These are phyloP conservation scores for Lysandra bellargus DNA, from an alignment of 2,888 invertebrate species.

Conservation along the genomic window DNA sequence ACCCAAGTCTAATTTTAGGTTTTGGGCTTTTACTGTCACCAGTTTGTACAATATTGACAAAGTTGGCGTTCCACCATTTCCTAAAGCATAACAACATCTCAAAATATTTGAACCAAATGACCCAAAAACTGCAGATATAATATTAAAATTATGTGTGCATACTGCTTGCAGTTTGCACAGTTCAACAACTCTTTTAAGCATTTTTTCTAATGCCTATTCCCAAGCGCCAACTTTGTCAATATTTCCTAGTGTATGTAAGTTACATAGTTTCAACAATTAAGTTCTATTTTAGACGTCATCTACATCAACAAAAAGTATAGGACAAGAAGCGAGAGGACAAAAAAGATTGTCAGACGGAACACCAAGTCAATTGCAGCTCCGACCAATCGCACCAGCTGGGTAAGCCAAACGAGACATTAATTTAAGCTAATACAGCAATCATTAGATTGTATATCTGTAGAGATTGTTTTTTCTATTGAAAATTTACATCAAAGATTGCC, in stretches of 20 bases:
- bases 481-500: no score
- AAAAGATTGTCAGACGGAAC: constrained; percentile 73
- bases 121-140: no score
- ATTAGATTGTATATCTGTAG: not conserved
- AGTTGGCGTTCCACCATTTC: not conserved
- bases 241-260: not conserved
- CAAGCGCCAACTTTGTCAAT: not conserved
- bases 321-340: constrained; percentile 66
- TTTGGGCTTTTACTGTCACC: constrained; percentile 15
- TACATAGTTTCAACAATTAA: not conserved
- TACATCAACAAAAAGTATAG: constrained; percentile 60
- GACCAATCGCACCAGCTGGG: constrained; percentile 75
- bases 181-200: no score
- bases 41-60: not conserved
- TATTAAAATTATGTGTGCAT: no score
- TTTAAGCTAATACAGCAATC: no score
- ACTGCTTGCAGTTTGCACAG: no score
- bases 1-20: constrained; percentile 28
- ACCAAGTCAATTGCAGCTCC: constrained; percentile 68
- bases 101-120: not conserved
- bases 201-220: no score
- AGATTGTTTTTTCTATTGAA: not conserved
- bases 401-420: constrained; percentile 48
- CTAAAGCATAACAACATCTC: not conserved
- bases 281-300: constrained; percentile 21